A percentile compares a stretch with the other conserved stretches of the same genome.
phyloP scores from a whole-genome alignment of 2,888 invertebrate genomes.

The Hemistola chrysoprasaria region DNA sequence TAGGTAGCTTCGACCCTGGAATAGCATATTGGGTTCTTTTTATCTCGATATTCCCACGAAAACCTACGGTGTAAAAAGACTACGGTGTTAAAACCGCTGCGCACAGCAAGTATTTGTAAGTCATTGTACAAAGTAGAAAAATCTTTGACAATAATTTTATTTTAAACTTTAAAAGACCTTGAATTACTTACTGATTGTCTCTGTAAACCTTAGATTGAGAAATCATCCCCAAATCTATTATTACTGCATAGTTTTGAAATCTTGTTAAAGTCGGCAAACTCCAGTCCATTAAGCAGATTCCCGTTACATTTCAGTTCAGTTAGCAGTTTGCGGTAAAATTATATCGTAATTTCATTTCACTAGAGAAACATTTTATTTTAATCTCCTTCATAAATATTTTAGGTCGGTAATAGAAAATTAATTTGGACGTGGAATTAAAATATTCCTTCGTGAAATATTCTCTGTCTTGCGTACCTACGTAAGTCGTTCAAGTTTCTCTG shows the following conservation, averaged over 20 bases:
- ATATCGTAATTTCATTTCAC: constrained; percentile 12
- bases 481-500: constrained; percentile 34
- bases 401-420: constrained; percentile 30
- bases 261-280: no score
- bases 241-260: no score
- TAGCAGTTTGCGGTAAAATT: constrained; percentile 11
- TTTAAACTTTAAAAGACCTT: no score
- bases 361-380: constrained; percentile 26
- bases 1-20: no score
- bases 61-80: no score
- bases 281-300: constrained; percentile 7
- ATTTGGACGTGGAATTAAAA: constrained; percentile 30
- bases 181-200: no score
- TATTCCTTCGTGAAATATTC: constrained; percentile 25
- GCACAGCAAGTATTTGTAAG: no score
- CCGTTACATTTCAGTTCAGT: constrained; percentile 6
- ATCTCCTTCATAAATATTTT: constrained; percentile 30
- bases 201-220: constrained; percentile 2
- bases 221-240: neutral
- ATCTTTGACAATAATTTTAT: no score
- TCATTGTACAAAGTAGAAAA: no score
- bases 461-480: constrained; percentile 20
- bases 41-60: no score
- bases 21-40: no score
- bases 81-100: no score